Evolutionary conservation across 2,888 invertebrate species (phyloP).

Genomic region (Agrotis segetum): DNA sequence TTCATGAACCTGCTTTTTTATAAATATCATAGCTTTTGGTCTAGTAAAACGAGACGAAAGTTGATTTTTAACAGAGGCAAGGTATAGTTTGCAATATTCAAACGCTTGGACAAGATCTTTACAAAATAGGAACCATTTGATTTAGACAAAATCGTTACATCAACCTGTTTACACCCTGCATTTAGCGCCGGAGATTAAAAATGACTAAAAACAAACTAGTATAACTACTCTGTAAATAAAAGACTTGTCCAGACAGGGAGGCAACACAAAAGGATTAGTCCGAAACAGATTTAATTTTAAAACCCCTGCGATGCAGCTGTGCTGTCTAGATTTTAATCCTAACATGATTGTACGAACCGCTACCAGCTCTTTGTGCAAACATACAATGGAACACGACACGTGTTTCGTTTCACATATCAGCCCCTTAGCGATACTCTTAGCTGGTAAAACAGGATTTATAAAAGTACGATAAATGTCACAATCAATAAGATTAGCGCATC

Average conservation of each 20-base stretch:
- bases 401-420: conserved; percentile 4
- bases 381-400: conserved; percentile 5
- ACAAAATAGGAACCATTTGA: too few species aligned
- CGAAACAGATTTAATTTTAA: neutral
- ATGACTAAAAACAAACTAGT: too few species aligned
- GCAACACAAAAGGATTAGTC: neutral
- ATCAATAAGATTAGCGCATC: neutral
- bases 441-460: neutral
- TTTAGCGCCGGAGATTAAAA: too few species aligned
- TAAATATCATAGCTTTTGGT: too few species aligned
- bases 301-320: neutral
- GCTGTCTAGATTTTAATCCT: conserved; percentile 8
- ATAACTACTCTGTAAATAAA: neutral
- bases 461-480: neutral
- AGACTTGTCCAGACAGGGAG: neutral
- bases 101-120: too few species aligned
- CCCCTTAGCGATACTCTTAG: neutral
- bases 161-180: too few species aligned
- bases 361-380: conserved; percentile 1
- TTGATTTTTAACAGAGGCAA: too few species aligned
- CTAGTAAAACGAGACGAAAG: too few species aligned
- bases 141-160: too few species aligned
- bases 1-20: conserved; percentile 86
- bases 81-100: too few species aligned
- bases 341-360: neutral